Conservation (phyloP, 2,797 vertebrate genomes). For the Loriculus beryllinus region DNA sequence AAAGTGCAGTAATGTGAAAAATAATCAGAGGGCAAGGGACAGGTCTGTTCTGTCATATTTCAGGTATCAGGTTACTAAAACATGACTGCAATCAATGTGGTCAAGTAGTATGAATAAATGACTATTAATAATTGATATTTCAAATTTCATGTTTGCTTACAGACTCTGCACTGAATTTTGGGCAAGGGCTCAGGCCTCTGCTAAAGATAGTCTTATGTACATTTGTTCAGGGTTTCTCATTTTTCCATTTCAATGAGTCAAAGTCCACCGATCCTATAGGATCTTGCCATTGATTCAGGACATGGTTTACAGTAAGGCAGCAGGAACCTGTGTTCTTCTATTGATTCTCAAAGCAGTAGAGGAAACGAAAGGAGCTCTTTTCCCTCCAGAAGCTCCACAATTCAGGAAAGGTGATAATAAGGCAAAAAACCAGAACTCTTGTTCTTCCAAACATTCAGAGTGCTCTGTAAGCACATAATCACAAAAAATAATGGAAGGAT, state of each 20-base stretch:
- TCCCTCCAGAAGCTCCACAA: neutral
- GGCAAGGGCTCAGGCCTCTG: neutral
- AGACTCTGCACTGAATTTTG: neutral
- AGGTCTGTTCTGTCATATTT: neutral
- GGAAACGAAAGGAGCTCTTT: neutral
- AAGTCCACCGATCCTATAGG: neutral
- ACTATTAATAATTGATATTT: neutral
- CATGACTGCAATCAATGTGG: neutral
- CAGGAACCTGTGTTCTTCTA: neutral
- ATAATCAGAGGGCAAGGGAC: neutral
- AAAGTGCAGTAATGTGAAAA: neutral
- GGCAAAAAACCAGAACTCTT: neutral
- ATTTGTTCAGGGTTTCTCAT: neutral
- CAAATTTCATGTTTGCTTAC: neutral
- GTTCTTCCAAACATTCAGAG: neutral
- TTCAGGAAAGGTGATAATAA: neutral
- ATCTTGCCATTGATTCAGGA: neutral
- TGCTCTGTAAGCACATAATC: neutral
- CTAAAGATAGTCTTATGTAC: neutral
- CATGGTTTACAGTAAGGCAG: neutral
- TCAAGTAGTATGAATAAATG: neutral
- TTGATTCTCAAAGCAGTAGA: neutral
- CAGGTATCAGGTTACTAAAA: neutral
- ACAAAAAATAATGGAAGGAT: neutral
- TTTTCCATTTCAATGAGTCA: neutral